Evolutionary conservation across 2,113 vertebrate genomes (phyloP).

Genomic region (Aldabrachelys gigantea): DNA sequence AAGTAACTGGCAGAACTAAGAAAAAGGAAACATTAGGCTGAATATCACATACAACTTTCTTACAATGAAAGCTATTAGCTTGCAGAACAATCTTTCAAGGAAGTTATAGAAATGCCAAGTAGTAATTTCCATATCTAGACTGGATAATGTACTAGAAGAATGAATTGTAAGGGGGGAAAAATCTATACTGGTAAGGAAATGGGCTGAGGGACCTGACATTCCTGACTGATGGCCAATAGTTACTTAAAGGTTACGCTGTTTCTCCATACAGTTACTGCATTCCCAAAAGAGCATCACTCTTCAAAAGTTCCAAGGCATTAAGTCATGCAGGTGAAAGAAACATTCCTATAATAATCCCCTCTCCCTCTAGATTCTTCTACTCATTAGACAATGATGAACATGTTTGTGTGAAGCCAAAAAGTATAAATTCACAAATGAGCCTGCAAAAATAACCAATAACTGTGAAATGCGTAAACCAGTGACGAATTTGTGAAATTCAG

Average conservation of each 20-base stretch:
- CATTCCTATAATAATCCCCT: background rate
- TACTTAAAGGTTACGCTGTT: background rate
- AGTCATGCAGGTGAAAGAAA: background rate
- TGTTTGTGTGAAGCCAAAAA: background rate
- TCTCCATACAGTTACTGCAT: background rate
- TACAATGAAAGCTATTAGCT: background rate
- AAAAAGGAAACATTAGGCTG: background rate
- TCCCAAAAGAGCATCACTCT: background rate
- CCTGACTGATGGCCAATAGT: background rate
- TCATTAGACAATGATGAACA: background rate
- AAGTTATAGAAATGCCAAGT: background rate
- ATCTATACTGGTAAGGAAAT: background rate
- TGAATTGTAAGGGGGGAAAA: background rate
- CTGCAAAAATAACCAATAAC: slow-evolving; percentile 43
- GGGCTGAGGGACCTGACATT: background rate
- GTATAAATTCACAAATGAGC: slow-evolving; percentile 16
- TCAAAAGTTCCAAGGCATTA: background rate
- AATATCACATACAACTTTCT: background rate
- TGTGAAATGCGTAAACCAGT: background rate
- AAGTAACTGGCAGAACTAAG: background rate
- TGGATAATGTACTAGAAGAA: background rate
- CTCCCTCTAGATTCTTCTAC: background rate
- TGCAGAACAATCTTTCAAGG: background rate
- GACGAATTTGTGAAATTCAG: background rate
- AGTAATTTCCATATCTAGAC: background rate